Evolutionary conservation across 2,797 vertebrate species (phyloP).

Genomic region (Dallia pectoralis): DNA sequence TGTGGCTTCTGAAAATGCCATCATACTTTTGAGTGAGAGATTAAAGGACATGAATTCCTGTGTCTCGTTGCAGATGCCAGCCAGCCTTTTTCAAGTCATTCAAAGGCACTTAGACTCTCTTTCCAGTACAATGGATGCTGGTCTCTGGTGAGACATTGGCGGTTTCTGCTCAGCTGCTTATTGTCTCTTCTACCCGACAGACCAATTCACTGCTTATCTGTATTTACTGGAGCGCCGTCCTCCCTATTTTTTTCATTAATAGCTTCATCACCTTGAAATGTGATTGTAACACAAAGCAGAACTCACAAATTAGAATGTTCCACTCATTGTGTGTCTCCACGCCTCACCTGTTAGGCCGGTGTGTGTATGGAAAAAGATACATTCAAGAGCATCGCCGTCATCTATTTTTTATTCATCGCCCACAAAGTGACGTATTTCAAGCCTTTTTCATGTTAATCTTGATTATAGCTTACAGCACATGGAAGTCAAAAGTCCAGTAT

Average conservation of each 20-base stretch:
- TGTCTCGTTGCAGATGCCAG: conserved; percentile 37
- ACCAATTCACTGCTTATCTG: conserved; percentile 45
- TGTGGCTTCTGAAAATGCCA: too few species aligned
- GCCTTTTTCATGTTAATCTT: too few species aligned
- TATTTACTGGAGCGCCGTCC: conserved; percentile 39
- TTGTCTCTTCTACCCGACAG: conserved; percentile 47
- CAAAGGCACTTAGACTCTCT: conserved; percentile 45
- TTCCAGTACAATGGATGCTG: conserved; percentile 35
- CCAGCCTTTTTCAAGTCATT: conserved; percentile 39
- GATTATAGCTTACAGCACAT: too few species aligned
- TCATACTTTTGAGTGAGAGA: too few species aligned
- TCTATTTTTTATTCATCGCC: too few species aligned
- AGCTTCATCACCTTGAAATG: conserved; percentile 10
- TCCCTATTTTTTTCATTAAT: not conserved
- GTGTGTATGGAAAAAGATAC: not conserved
- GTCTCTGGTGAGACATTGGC: conserved; percentile 41
- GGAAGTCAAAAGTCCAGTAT: too few species aligned
- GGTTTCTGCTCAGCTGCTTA: conserved; percentile 47
- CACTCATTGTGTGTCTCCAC: not conserved
- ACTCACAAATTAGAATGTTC: not conserved
- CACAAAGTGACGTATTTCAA: too few species aligned
- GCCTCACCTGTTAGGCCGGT: not conserved
- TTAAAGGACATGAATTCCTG: too few species aligned
- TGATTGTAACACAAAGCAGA: not conserved
- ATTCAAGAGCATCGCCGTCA: too few species aligned